Evolutionary conservation across 2,797 vertebrate genomes (phyloP), one percentile per base, ranked within the genome.

Genomic region (Gallinago solitaria): DNA sequence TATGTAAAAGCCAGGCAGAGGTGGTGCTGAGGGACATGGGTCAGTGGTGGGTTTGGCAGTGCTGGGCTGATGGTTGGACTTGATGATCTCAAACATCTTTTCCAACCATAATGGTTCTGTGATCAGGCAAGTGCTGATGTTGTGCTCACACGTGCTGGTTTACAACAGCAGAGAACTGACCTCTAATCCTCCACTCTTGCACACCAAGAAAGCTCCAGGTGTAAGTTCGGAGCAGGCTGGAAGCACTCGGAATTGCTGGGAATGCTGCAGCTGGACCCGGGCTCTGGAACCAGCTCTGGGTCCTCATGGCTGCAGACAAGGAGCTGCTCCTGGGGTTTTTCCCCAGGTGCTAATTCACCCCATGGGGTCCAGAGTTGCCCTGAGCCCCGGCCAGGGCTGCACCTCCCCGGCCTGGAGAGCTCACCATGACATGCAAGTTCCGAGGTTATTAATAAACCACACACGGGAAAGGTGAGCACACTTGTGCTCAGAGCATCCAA

Each of bases 271-370:
- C 25, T 68, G 39, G 48, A 5, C 75, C n/a, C 16, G 4, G 28
- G 76, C 70, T 91, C 76, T 25, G 21, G 37, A 81, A 80, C 19
- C 48, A 74, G 54, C 39, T 17, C 39, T 2, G 0, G 9, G 32
- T 47, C 65, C 45, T 1, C 1, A 21, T 0, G 16, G 64, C 32
- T 2, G 6, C 0, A 2, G 43, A 25, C 3, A 4, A 32, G 20
- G 41, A 67, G 39, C 25, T 0, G 9, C 39, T 67, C 25, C 17
- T 6, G 25, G 7, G 23, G 39, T 4, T 6, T 73, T 68, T 79
- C 39, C 39, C 63, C 54, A 41, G 0, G 1, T 30, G 17, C 9
- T 57, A 37, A 63, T 33, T 75, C n/a, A 57, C 9, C 24, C 48
- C 5, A 0, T 5, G 43, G 16, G 27, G 8, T 45, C 6, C 54